phyloP scores from a whole-genome alignment of 2,888 invertebrate species.

The Anticlea derivata region DNA sequence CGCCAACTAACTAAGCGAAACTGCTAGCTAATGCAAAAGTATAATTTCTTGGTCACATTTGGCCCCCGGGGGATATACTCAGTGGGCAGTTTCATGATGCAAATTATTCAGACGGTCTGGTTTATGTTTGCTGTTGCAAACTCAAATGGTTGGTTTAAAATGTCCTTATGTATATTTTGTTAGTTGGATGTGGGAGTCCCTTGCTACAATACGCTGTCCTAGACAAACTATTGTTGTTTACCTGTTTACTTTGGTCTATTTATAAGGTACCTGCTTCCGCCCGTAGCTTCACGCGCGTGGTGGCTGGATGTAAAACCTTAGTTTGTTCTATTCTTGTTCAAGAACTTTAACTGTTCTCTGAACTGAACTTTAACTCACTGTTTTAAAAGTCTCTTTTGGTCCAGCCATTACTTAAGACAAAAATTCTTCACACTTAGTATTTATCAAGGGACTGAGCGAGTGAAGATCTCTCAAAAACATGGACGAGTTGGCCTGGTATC shows the following conservation, averaged over 20 bases:
- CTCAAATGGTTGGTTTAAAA: constrained; percentile 31
- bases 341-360: too few species aligned
- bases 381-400: too few species aligned
- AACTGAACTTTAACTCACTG: too few species aligned
- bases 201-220: not conserved
- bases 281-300: too few species aligned
- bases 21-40: constrained; percentile 65
- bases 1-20: constrained; percentile 60
- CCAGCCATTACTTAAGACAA: too few species aligned
- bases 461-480: too few species aligned
- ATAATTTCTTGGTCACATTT: constrained; percentile 59
- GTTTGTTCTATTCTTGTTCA: too few species aligned
- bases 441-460: too few species aligned
- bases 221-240: constrained; percentile 10
- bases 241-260: not conserved
- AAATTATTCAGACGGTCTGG: constrained; percentile 47
- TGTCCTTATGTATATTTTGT: constrained; percentile 28
- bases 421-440: too few species aligned
- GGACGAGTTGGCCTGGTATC: too few species aligned
- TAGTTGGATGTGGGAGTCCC: constrained; percentile 1
- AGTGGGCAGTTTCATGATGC: constrained; percentile 50
- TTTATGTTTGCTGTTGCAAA: constrained; percentile 38
- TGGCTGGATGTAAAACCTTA: too few species aligned
- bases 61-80: constrained; percentile 33
- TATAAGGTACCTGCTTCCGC: too few species aligned